Evolutionary conservation across 1,140 invertebrate species (phyloP).

Genomic region (Dinoponera quadriceps): DNA sequence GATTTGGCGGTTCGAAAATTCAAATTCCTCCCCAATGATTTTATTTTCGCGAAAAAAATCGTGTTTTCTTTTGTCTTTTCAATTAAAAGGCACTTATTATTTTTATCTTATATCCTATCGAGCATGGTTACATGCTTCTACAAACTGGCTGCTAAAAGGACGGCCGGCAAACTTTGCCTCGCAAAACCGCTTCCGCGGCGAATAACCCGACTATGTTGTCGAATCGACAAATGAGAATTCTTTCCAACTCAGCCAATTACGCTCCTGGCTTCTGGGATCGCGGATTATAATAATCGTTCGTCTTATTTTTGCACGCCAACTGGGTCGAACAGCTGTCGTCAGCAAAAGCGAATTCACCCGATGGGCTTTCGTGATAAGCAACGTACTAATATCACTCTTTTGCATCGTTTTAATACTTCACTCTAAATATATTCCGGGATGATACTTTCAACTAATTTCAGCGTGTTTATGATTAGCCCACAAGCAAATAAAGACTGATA

Average conservation of each 20-base stretch:
- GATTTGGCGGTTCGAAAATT: too few relatives aligned
- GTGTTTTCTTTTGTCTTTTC: too few relatives aligned
- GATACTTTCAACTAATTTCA: neutral
- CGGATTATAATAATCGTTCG: slow-evolving; percentile 49
- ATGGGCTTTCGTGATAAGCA: slow-evolving; percentile 25
- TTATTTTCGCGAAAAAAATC: too few relatives aligned
- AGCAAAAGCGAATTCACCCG: neutral
- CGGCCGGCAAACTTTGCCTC: slow-evolving; percentile 21
- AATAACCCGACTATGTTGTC: slow-evolving; percentile 48
- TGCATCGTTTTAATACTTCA: neutral
- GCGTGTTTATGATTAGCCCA: neutral
- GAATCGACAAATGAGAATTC: slow-evolving; percentile 51
- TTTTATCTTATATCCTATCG: slow-evolving; percentile 6
- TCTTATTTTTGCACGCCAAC: slow-evolving; percentile 45
- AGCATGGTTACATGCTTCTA: slow-evolving; percentile 14
- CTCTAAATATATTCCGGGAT: neutral
- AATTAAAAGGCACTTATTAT: neutral
- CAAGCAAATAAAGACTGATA: neutral
- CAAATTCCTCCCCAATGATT: too few relatives aligned
- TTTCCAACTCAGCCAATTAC: slow-evolving; percentile 36
- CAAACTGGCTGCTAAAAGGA: neutral
- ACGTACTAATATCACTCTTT: neutral
- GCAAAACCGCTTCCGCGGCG: slow-evolving; percentile 23
- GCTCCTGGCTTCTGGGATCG: neutral
- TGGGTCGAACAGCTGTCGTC: slow-evolving; percentile 43